Evolutionary conservation across 2,797 vertebrate genomes (phyloP).

Genomic region (Octomys mimax): DNA sequence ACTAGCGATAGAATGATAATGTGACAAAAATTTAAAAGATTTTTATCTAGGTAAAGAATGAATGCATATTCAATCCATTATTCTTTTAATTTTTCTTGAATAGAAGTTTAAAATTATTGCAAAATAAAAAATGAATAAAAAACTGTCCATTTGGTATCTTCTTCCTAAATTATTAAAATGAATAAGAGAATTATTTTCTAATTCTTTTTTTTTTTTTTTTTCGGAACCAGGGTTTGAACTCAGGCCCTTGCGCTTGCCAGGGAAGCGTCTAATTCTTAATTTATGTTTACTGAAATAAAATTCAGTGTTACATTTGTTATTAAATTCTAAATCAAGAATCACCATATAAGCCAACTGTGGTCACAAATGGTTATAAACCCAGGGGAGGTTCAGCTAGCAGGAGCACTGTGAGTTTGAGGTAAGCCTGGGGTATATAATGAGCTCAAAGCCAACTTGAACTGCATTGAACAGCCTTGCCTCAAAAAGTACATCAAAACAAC

Average conservation of each 20-base stretch:
- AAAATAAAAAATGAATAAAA: not conserved
- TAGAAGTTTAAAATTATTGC: not conserved
- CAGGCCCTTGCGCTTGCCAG: too few species aligned
- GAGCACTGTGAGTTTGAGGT: not conserved
- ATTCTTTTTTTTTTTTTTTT: too few species aligned
- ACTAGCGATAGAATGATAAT: not conserved
- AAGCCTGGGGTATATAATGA: not conserved
- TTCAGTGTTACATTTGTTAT: not conserved
- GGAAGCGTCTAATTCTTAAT: not conserved
- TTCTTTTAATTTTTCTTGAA: not conserved
- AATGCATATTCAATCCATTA: not conserved
- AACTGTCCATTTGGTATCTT: not conserved
- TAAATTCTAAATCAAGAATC: not conserved
- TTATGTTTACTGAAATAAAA: not conserved
- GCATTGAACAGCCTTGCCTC: not conserved
- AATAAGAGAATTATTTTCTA: not conserved
- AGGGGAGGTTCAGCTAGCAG: not conserved
- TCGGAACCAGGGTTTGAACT: too few species aligned
- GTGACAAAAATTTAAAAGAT: not conserved
- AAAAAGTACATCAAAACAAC: not conserved
- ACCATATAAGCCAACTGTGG: accelerated
- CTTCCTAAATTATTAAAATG: not conserved
- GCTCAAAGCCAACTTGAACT: not conserved
- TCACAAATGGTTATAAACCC: not conserved
- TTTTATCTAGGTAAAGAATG: not conserved